Percentiles rank a stretch among this genome's conserved stretches.
phyloP scores from a whole-genome alignment of 2,797 vertebrate species.

The Myoxocephalus aenaeus region DNA sequence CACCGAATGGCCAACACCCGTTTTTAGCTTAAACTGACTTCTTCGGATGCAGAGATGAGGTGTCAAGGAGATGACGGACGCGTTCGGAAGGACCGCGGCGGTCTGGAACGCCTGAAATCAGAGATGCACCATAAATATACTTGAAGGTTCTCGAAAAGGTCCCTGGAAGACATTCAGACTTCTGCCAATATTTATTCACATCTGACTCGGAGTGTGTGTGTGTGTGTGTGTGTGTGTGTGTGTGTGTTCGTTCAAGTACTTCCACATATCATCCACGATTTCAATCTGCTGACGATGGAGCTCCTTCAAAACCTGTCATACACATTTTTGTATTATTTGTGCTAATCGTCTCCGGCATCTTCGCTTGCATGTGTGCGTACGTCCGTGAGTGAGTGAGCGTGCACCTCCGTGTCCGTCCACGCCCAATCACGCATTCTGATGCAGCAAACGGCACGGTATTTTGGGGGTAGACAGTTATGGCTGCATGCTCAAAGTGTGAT shows the following conservation, averaged over 20 bases:
- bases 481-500: no score
- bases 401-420: no score
- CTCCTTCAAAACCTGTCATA: background rate
- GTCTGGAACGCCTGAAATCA: conserved; percentile 10
- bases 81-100: background rate
- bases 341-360: no score
- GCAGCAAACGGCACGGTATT: no score
- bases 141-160: conserved; percentile 12
- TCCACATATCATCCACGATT: background rate
- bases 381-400: no score
- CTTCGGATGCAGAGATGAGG: conserved; percentile 13
- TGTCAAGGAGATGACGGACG: conserved; percentile 19
- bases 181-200: background rate
- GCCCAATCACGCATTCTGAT: no score
- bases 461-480: no score
- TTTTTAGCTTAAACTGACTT: conserved; percentile 18
- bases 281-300: background rate
- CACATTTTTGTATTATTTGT: background rate
- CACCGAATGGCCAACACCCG: background rate
- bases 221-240: no score
- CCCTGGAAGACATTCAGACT: conserved; percentile 6
- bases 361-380: no score
- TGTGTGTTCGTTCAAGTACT: no score
- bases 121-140: conserved; percentile 32
- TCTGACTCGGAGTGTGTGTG: no score